These are phyloP conservation scores for Brienomyrus brachyistius DNA, from an alignment of 2,113 vertebrate species.

Conservation along the genomic window DNA sequence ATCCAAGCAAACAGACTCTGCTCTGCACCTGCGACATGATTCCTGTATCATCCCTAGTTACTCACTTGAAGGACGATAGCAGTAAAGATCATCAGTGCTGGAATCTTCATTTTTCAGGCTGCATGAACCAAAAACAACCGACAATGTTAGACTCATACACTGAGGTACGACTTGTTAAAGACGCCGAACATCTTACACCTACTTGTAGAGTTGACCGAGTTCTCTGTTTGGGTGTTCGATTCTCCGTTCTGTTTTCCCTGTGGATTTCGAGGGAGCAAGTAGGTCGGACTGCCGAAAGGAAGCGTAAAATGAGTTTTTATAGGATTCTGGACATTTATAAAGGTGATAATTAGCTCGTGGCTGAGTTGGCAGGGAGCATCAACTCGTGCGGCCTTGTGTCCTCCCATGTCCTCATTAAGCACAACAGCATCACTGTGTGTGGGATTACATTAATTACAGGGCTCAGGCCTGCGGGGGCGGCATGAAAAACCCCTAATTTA, in stretches of 20 bases:
- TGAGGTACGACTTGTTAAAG: neutral
- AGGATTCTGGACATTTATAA: neutral
- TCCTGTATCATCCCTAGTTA: neutral
- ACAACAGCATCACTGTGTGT: neutral
- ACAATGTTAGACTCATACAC: neutral
- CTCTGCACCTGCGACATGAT: neutral
- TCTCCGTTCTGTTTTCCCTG: neutral
- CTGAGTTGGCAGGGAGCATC: neutral
- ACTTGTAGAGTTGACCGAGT: neutral
- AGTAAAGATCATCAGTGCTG: neutral
- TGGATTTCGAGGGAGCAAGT: neutral
- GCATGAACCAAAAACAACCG: neutral
- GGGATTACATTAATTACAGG: neutral
- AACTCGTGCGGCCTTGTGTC: neutral
- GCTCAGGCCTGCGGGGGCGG: neutral
- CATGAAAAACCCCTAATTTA: neutral
- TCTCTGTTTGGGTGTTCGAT: neutral
- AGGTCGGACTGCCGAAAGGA: neutral
- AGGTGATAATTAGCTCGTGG: neutral
- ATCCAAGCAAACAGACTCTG: neutral
- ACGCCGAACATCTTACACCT: neutral
- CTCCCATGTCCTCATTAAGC: neutral
- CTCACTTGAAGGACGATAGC: neutral
- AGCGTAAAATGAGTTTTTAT: conserved; percentile 9
- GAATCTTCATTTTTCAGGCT: conserved; percentile 15